These are phyloP conservation scores for Clarias batrachus DNA, from an alignment of 2,113 vertebrate genomes.

Conservation along the genomic window DNA sequence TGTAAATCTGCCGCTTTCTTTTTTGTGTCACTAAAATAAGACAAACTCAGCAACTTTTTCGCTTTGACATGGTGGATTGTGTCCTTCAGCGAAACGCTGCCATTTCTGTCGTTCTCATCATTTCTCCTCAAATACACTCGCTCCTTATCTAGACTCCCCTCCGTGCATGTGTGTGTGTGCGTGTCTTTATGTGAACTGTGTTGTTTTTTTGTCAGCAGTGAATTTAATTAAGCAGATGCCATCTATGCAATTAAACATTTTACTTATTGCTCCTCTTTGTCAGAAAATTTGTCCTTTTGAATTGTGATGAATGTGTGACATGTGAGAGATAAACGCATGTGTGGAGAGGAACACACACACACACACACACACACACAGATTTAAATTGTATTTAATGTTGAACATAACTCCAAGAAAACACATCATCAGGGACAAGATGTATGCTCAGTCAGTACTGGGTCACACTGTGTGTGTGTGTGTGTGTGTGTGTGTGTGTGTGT, in stretches of 20 bases:
- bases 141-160: slow-evolving; percentile 21
- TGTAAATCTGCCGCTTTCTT: slow-evolving; percentile 11
- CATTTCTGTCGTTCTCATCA: slow-evolving; percentile 23
- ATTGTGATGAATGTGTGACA: slow-evolving; percentile 61
- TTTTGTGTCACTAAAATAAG: not conserved
- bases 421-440: not conserved
- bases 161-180: not conserved
- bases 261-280: slow-evolving; percentile 60
- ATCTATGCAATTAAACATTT: slow-evolving; percentile 63
- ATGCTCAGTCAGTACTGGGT: not conserved
- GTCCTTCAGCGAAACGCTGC: slow-evolving; percentile 19
- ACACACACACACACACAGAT: not conserved
- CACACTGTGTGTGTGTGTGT: not conserved
- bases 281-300: slow-evolving; percentile 48
- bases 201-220: slow-evolving; percentile 57
- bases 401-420: not conserved
- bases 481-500: not conserved
- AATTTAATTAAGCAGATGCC: slow-evolving; percentile 76
- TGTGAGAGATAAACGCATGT: slow-evolving; percentile 57
- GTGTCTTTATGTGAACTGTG: slow-evolving; percentile 58
- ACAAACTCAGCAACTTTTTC: not conserved
- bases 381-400: not conserved
- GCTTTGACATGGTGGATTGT: slow-evolving; percentile 25
- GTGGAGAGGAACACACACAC: not conserved
- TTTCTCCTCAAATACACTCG: not conserved